Base-by-base conservation (phyloP, 1,140 invertebrate species). In the Sinonovacula constricta region DNA sequence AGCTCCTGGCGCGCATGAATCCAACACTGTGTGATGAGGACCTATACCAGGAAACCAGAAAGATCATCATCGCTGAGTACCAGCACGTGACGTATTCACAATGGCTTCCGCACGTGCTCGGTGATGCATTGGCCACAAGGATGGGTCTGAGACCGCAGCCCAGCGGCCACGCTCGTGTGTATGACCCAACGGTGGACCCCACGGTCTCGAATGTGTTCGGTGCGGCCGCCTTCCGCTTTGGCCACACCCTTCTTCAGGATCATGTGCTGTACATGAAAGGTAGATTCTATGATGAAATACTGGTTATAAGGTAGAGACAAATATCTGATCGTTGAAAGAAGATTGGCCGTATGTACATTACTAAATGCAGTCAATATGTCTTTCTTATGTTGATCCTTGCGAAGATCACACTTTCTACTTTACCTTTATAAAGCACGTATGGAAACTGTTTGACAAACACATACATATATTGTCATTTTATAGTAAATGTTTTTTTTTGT, bases 11-110 rank as follows among this genome's bases (percentile, higher is more conserved):
- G 74, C 89, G 93, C 33, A 88, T 97, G 10, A 99, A 99, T 91
- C 95, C 96, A 0, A 94, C 96, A 76, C 98, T 97, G 97, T 96
- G 98, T 87, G 97, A 99, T 87, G 97, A 98, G 91, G 97, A 94
- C 0, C 87, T 98, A 0, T 99, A 95, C 88, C 96, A 98, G 91
- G 96, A 98, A 88, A 94, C 96, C 0, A 92, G 76, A 93, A 94
- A 86, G 80, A 96, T 98, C 75, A 92, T 97, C 7, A 94, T 93
- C 0, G 96, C 95, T 2, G 92, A 95, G 86, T 56, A 57, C 26
- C 95, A 97, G 88, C 93, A 94, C 18, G 95, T 97, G 39, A 94
- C 94, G 31, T 97, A 96, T 85, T 95, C 95, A 81, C 96, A 97
- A 90, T 97, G 95, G 87, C 90, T 98, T n/a, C 96, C 97, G 0